A percentile compares a stretch with the other conserved stretches of the same genome.
Evolutionary conservation across 2,113 vertebrate species (phyloP).

Genomic region (Takifugu bimaculatus): DNA sequence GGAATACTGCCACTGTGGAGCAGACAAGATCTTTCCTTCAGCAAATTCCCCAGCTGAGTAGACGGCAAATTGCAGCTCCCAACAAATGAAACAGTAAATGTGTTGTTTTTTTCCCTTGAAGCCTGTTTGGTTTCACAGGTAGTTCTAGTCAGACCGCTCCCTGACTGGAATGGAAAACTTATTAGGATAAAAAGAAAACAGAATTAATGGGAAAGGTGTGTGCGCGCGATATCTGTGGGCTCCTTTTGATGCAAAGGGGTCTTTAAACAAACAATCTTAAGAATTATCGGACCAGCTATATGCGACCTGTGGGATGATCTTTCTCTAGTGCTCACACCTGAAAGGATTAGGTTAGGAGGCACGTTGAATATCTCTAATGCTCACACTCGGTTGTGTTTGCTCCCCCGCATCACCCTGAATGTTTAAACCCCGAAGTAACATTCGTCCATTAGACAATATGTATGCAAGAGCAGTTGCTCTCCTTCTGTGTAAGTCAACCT

Average conservation of each 20-base stretch:
- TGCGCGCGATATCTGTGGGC: conserved; percentile 1
- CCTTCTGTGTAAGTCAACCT: background rate
- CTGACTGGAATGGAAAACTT: background rate
- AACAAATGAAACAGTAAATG: background rate
- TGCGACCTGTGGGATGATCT: conserved; percentile 35
- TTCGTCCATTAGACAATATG: background rate
- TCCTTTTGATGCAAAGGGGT: background rate
- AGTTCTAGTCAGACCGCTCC: conserved; percentile 9
- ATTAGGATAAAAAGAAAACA: background rate
- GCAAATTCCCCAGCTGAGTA: conserved; percentile 24
- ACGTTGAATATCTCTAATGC: conserved; percentile 12
- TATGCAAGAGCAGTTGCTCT: background rate
- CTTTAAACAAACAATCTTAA: conserved; percentile 20
- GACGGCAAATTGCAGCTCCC: conserved; percentile 23
- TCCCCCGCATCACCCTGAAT: conserved; percentile 8
- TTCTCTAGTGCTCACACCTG: conserved; percentile 28
- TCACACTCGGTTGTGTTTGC: conserved; percentile 25
- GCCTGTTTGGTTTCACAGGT: conserved; percentile 23
- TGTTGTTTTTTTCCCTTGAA: conserved; percentile 17
- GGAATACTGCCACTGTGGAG: conserved; percentile 37
- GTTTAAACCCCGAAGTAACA: conserved; percentile 6
- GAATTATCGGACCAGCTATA: conserved; percentile 26
- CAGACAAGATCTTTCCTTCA: conserved; percentile 34
- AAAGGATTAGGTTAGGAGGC: conserved; percentile 39
- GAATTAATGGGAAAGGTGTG: background rate